A percentile compares a stretch with the other conserved stretches of the same genome.
These are phyloP conservation scores for Aptenodytes forsteri DNA, from an alignment of 2,113 vertebrate genomes.

Conservation along the genomic window DNA sequence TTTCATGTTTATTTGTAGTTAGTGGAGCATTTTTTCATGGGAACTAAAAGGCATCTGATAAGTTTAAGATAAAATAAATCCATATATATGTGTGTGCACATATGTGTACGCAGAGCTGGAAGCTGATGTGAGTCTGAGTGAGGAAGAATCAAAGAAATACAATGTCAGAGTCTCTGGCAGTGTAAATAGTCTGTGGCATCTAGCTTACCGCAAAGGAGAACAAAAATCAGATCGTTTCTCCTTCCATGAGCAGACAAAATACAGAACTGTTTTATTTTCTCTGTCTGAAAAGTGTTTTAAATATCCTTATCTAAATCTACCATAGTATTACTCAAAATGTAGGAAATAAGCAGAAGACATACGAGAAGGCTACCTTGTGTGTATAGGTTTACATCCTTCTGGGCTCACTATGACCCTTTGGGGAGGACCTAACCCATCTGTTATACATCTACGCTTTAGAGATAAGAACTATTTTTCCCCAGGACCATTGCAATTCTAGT, in stretches of 20 bases:
- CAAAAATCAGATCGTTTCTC: not conserved
- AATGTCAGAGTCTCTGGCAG: not conserved
- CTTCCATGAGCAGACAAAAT: not conserved
- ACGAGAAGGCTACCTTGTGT: not conserved
- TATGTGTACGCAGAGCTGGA: not conserved
- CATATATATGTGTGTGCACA: not conserved
- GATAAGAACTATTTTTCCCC: not conserved
- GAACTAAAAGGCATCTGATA: constrained; percentile 7
- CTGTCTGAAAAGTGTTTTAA: not conserved
- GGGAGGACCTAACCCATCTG: not conserved
- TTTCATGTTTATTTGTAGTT: constrained; percentile 47
- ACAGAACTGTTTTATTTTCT: not conserved
- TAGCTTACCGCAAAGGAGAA: not conserved
- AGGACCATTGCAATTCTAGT: not conserved
- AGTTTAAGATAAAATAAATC: constrained; percentile 26
- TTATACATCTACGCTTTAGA: not conserved
- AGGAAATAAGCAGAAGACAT: not conserved
- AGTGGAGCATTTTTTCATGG: not conserved
- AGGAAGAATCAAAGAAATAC: constrained; percentile 15
- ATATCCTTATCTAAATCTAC: not conserved
- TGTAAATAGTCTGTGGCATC: not conserved
- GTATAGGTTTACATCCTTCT: not conserved
- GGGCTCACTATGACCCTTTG: not conserved
- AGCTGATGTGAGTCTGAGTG: not conserved
- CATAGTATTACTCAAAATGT: not conserved